A percentile compares a stretch with the other conserved stretches of the same genome.
phyloP scores from a whole-genome alignment of 2,888 invertebrate genomes.

The Gryllus longicercus region DNA sequence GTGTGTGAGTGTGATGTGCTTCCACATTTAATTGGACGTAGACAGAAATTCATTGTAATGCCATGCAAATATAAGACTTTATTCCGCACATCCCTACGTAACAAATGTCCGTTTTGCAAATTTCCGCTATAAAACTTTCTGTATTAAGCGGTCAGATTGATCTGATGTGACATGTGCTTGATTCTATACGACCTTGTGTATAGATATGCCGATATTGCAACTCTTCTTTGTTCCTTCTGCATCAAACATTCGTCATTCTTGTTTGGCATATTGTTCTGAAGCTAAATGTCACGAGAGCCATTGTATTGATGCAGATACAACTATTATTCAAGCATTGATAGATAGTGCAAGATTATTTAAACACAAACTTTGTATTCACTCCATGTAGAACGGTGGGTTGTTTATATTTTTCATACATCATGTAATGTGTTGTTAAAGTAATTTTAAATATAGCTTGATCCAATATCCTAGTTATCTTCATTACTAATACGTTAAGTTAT shows the following conservation, averaged over 20 bases:
- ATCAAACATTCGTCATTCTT: background rate
- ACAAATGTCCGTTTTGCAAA: constrained; percentile 17
- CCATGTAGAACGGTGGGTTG: no score
- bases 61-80: constrained; percentile 8
- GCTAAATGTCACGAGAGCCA: background rate
- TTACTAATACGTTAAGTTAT: no score
- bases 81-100: background rate
- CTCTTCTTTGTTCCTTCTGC: background rate
- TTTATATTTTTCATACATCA: no score
- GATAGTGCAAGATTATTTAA: no score
- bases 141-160: background rate
- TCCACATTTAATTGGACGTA: background rate
- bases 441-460: no score
- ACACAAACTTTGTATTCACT: no score
- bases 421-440: no score
- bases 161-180: background rate
- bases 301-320: background rate
- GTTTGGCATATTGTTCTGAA: background rate
- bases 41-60: background rate
- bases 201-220: background rate
- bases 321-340: no score
- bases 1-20: background rate
- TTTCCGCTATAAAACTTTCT: constrained; percentile 1
- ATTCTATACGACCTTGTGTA: constrained; percentile 2
- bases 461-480: no score